phyloP scores from a whole-genome alignment of 37 sponge, comb jelly and placozoan species.

The Tethya wilhelma region DNA sequence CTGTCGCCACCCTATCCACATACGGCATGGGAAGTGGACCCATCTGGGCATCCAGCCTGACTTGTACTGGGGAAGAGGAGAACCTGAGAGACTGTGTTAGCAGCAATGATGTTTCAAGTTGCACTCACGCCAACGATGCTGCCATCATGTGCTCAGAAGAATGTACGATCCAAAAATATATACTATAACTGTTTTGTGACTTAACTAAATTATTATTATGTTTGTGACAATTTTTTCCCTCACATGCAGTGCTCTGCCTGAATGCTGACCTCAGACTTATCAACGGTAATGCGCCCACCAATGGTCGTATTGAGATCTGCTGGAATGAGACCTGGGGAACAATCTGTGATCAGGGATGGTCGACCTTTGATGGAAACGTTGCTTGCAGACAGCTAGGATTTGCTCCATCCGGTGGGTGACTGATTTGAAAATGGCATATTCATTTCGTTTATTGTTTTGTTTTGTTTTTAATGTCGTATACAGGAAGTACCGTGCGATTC shows the following conservation, averaged over 20 bases:
- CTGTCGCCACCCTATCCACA: too few species aligned
- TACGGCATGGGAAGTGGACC: slow-evolving; percentile 25
- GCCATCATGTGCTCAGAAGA: background rate
- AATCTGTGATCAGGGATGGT: background rate
- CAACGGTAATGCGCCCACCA: background rate
- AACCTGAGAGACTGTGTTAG: background rate
- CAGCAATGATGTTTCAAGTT: background rate
- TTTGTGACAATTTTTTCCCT: background rate
- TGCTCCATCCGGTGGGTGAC: background rate
- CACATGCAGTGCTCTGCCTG: slow-evolving; percentile 12
- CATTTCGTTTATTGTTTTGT: too few species aligned
- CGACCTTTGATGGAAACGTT: slow-evolving; percentile 4
- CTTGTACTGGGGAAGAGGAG: slow-evolving; percentile 13
- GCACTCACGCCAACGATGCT: slow-evolving; percentile 31
- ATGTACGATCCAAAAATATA: background rate
- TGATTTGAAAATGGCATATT: too few species aligned
- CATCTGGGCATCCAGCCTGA: background rate
- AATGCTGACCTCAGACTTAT: slow-evolving; percentile 13
- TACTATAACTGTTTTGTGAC: background rate
- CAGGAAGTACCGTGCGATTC: background rate
- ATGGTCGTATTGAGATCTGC: slow-evolving; percentile 1
- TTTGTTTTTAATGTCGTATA: too few species aligned
- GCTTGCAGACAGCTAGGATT: slow-evolving; percentile 36
- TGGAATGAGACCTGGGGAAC: slow-evolving; percentile 6
- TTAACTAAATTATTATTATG: background rate